These are phyloP conservation scores for Anabas testudineus DNA, from an alignment of 2,797 vertebrate genomes.

Conservation along the genomic window DNA sequence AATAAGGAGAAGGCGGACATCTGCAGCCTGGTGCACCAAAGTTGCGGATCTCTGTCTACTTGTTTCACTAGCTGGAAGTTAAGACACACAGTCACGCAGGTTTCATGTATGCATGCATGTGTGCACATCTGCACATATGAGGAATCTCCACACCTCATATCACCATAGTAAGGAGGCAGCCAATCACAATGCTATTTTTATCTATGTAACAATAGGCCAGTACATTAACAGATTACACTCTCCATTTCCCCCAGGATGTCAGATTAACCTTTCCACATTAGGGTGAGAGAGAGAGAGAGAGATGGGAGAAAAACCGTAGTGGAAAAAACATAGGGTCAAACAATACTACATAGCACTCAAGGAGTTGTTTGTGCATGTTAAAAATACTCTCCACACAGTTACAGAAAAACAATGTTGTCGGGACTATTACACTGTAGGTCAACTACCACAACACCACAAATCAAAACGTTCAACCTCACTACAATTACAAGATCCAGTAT, in stretches of 20 bases:
- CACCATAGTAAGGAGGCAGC: constrained; percentile 53
- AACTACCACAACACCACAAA: background rate
- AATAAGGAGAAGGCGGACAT: constrained; percentile 27
- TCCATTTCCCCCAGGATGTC: constrained; percentile 62
- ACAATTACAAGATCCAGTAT: background rate
- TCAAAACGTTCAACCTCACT: background rate
- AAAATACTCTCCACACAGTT: background rate
- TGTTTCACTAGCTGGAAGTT: constrained; percentile 18
- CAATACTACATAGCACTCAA: background rate
- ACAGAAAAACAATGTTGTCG: background rate
- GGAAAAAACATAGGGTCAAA: constrained; percentile 30
- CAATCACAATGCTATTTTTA: constrained; percentile 75
- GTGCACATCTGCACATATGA: background rate
- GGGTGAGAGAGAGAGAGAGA: constrained; percentile 27
- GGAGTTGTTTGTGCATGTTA: constrained; percentile 18
- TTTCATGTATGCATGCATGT: background rate
- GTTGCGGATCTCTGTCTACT: constrained; percentile 4
- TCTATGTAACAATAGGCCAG: constrained; percentile 56
- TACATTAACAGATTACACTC: constrained; percentile 76
- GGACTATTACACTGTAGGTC: background rate
- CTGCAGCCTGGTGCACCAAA: constrained; percentile 4
- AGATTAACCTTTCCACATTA: constrained; percentile 71
- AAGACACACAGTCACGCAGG: constrained; percentile 1
- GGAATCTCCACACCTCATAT: constrained; percentile 41
- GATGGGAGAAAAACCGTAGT: constrained; percentile 17